Percentiles rank a stretch among this genome's conserved stretches.
phyloP scores from a whole-genome alignment of 2,797 vertebrate genomes.

The Lerista edwardsae region DNA sequence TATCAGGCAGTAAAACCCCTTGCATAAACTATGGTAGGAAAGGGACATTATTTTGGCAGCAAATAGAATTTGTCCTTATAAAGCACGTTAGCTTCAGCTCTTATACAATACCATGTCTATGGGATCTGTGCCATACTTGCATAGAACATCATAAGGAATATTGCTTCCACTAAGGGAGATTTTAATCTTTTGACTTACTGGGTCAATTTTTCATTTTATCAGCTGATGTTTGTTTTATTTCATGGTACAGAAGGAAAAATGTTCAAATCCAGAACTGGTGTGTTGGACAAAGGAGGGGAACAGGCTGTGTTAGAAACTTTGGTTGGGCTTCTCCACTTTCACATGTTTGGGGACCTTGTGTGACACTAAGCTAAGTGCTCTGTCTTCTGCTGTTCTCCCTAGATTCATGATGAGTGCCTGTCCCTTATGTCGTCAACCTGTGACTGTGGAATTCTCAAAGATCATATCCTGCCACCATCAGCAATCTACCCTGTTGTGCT shows the following conservation, averaged over 20 bases:
- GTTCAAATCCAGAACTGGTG: not conserved
- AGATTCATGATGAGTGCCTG: conserved; percentile 90
- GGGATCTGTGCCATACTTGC: not conserved
- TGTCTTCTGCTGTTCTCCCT: conserved; percentile 22
- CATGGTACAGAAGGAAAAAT: not conserved
- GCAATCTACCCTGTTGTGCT: conserved; percentile 91
- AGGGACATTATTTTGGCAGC: not conserved
- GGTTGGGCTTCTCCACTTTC: not conserved
- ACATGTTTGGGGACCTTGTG: not conserved
- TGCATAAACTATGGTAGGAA: not conserved
- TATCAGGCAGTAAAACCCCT: not conserved
- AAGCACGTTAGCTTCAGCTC: not conserved
- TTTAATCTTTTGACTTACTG: not conserved
- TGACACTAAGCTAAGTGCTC: not conserved
- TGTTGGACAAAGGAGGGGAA: not conserved
- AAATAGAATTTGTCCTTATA: not conserved
- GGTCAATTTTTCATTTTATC: not conserved
- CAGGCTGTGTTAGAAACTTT: not conserved
- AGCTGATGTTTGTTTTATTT: not conserved
- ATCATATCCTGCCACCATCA: conserved; percentile 91
- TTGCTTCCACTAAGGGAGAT: not conserved
- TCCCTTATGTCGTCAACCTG: conserved; percentile 80
- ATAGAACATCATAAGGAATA: not conserved
- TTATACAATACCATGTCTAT: not conserved
- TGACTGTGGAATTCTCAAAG: conserved; percentile 85